phyloP scores from a whole-genome alignment of 2,888 invertebrate genomes.

The Aquatica leii region DNA sequence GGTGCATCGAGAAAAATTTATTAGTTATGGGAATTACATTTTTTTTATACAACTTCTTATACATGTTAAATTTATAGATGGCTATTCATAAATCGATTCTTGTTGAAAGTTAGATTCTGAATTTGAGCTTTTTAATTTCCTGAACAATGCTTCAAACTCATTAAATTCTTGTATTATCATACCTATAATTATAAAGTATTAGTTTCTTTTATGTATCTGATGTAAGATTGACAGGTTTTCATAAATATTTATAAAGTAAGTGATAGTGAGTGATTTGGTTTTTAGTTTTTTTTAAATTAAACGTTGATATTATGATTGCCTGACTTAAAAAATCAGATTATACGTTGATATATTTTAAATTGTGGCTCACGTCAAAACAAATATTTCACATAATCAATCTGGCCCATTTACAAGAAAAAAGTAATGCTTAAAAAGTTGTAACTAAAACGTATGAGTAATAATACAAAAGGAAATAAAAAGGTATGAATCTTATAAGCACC shows the following conservation, averaged over 20 bases:
- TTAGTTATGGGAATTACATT: conserved; percentile 32
- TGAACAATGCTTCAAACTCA: conserved; percentile 2
- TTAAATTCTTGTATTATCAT: conserved; percentile 10
- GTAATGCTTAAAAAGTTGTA: no score
- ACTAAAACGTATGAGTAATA: no score
- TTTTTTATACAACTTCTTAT: conserved; percentile 22
- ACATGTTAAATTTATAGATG: conserved; percentile 26
- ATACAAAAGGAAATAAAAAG: no score
- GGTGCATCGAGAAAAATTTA: conserved; percentile 44
- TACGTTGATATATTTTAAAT: conserved; percentile 3
- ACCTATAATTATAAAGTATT: conserved; percentile 11
- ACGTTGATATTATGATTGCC: not conserved
- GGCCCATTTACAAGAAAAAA: not conserved
- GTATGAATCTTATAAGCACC: conserved; percentile 1
- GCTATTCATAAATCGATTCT: conserved; percentile 18
- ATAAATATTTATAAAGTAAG: no score
- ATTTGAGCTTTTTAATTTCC: conserved; percentile 20
- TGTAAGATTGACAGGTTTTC: not conserved
- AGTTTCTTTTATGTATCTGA: not conserved
- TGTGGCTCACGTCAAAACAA: not conserved
- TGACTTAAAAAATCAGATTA: not conserved
- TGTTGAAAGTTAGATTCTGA: conserved; percentile 17
- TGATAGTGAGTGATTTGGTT: no score
- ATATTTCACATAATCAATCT: conserved; percentile 2
- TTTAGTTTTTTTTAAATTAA: not conserved